Evolutionary conservation across 2,113 vertebrate genomes (phyloP).

Genomic region (Otus sunia): DNA sequence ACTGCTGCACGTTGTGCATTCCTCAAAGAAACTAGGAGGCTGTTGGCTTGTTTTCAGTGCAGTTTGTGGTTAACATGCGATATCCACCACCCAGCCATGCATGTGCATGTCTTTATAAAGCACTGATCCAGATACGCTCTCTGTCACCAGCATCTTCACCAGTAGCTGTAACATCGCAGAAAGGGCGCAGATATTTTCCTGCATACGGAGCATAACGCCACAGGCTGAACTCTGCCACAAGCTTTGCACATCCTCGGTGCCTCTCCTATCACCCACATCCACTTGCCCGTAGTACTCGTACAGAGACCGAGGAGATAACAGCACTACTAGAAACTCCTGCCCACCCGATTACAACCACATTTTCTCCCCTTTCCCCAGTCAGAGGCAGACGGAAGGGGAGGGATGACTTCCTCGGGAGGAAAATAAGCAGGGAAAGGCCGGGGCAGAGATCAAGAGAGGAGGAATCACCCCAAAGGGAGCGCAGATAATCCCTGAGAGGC

Average conservation of each 20-base stretch:
- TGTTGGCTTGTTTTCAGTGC: not conserved
- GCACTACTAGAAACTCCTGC: slow-evolving; percentile 45
- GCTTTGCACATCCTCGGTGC: not conserved
- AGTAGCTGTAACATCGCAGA: not conserved
- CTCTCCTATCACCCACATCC: not conserved
- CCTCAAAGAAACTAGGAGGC: not conserved
- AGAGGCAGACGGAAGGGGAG: slow-evolving; percentile 35
- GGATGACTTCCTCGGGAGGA: slow-evolving; percentile 14
- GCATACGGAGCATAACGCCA: not conserved
- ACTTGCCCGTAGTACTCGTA: slow-evolving; percentile 15
- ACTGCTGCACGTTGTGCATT: not conserved
- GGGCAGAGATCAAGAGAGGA: slow-evolving; percentile 33
- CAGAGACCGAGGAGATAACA: not conserved
- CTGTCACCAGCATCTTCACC: not conserved
- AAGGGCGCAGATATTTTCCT: not conserved
- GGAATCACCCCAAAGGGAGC: slow-evolving; percentile 20
- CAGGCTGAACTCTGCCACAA: slow-evolving; percentile 10
- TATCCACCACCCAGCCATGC: not conserved
- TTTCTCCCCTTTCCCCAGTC: not conserved
- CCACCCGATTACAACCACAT: slow-evolving; percentile 6
- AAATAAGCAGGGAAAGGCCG: not conserved
- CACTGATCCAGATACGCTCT: not conserved
- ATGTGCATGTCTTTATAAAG: not conserved
- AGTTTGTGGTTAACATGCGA: not conserved
- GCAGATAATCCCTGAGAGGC: not conserved